These are phyloP conservation scores for Merops nubicus DNA, from an alignment of 2,113 vertebrate species.

Conservation along the genomic window DNA sequence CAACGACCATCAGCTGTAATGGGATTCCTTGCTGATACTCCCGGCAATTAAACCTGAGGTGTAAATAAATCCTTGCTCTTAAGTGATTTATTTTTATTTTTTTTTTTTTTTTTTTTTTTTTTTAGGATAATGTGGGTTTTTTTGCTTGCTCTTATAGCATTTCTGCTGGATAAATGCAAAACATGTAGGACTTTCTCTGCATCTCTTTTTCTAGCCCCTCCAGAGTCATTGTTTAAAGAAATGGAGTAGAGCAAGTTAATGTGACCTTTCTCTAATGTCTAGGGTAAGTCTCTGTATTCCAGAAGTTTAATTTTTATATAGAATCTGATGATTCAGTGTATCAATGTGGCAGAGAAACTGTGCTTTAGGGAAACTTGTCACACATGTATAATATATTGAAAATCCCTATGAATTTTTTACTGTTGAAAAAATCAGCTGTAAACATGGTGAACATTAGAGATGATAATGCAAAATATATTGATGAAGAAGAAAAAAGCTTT, in stretches of 20 bases:
- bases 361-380: not conserved
- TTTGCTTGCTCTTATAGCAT: not conserved
- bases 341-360: not conserved
- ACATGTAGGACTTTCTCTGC: not conserved
- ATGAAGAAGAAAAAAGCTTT: not conserved
- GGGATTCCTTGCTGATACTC: not conserved
- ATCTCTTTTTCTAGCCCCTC: not conserved
- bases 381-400: not conserved
- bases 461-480: not conserved
- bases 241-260: not conserved
- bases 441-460: not conserved
- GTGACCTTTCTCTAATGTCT: not conserved
- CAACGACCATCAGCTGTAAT: not conserved
- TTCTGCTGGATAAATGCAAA: not conserved
- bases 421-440: not conserved
- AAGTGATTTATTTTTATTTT: not conserved
- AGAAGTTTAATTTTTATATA: not conserved
- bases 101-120: too few species aligned
- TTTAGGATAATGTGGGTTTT: too few species aligned
- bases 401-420: not conserved
- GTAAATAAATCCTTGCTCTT: not conserved
- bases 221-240: not conserved
- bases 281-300: not conserved
- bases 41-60: not conserved
- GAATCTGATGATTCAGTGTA: not conserved